A percentile compares a stretch with the other conserved stretches of the same genome.
phyloP scores from a whole-genome alignment of 2,797 vertebrate species.

The Poecilia gillii region DNA sequence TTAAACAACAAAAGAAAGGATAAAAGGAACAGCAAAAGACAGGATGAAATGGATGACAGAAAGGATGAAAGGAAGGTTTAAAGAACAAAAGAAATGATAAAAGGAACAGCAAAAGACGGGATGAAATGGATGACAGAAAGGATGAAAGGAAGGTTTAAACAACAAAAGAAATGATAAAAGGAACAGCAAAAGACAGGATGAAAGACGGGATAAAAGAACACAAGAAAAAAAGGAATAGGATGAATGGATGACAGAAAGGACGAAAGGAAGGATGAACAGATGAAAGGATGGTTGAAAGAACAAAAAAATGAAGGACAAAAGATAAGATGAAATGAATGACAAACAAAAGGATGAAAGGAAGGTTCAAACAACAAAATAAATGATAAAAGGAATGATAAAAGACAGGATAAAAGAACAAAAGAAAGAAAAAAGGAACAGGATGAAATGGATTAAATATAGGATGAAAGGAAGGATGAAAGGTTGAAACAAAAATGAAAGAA shows the following conservation, averaged over 20 bases:
- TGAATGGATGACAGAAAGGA: too few species aligned
- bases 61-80: neutral
- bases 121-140: too few species aligned
- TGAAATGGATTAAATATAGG: neutral
- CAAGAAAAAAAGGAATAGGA: too few species aligned
- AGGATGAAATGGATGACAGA: neutral
- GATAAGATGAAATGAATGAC: neutral
- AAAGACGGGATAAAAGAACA: neutral
- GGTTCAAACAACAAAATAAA: neutral
- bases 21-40: too few species aligned
- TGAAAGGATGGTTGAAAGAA: neutral
- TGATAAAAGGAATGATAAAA: neutral
- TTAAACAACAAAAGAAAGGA: too few species aligned
- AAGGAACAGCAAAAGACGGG: neutral
- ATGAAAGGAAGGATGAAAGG: neutral
- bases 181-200: neutral
- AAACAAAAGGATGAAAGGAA: neutral
- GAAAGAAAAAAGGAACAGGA: neutral
- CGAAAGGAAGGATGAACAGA: neutral
- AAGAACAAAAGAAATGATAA: neutral
- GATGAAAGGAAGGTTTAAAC: too few species aligned
- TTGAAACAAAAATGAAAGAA: neutral
- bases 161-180: too few species aligned
- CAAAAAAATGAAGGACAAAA: neutral
- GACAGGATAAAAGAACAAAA: too few species aligned